Evolutionary conservation across 2,113 vertebrate genomes (phyloP).

Genomic region (Leucoraja erinaceus): DNA sequence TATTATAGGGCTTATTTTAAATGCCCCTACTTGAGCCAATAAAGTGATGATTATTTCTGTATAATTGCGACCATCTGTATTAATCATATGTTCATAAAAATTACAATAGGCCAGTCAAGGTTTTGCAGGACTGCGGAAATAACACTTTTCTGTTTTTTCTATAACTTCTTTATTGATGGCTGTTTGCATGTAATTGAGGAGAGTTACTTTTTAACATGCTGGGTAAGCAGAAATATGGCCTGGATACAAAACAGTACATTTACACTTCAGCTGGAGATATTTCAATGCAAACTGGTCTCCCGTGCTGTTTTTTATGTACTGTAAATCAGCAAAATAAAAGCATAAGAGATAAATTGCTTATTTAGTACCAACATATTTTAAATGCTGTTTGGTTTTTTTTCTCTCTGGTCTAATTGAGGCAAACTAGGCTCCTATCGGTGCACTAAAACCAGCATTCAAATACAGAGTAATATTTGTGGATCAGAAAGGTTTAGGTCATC

Average conservation of each 20-base stretch:
- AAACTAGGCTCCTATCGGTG: not conserved
- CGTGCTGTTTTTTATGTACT: not conserved
- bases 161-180: not conserved
- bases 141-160: not conserved
- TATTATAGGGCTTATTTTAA: not conserved
- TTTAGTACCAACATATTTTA: constrained; percentile 1
- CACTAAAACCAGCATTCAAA: not conserved
- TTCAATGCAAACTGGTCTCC: not conserved
- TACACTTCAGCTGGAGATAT: not conserved
- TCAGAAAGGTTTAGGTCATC: not conserved
- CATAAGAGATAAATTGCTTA: not conserved
- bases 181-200: not conserved
- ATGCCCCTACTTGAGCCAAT: not conserved
- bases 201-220: not conserved
- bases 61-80: not conserved
- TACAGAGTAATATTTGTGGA: not conserved
- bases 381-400: not conserved
- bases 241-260: not conserved
- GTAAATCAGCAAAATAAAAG: not conserved
- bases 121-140: not conserved
- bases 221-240: not conserved
- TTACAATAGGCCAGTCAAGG: not conserved
- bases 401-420: not conserved
- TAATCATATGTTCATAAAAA: not conserved
- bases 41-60: not conserved